phyloP scores from a whole-genome alignment of 2,113 vertebrate genomes.

The Aegotheles bennettii region DNA sequence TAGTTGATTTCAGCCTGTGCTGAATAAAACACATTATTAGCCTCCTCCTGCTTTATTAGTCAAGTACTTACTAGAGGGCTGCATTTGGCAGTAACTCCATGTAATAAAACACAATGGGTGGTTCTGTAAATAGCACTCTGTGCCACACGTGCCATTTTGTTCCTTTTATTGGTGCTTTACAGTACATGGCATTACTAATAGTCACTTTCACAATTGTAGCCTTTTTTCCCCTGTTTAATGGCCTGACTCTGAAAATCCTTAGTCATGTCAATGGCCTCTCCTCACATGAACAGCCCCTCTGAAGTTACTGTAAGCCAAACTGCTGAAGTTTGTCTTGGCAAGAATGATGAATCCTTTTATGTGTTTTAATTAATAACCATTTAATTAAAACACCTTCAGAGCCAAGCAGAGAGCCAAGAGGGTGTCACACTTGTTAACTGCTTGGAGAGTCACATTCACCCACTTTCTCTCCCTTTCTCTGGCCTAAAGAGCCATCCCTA shows the following conservation, averaged over 20 bases:
- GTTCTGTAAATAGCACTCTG: neutral
- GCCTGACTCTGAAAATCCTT: neutral
- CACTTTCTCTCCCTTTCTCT: neutral
- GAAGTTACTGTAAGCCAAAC: neutral
- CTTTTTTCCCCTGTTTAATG: neutral
- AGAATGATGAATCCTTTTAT: neutral
- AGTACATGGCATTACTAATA: neutral
- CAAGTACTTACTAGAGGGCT: neutral
- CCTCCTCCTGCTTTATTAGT: neutral
- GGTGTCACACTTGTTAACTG: neutral
- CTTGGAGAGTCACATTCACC: neutral
- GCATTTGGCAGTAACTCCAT: neutral
- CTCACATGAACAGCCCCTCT: neutral
- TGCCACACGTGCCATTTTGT: neutral
- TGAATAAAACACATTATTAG: neutral
- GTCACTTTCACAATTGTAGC: neutral
- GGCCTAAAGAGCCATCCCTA: neutral
- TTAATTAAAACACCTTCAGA: neutral
- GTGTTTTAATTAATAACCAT: neutral
- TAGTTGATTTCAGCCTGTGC: neutral
- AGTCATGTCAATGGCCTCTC: neutral
- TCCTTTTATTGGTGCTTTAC: neutral
- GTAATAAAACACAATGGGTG: neutral
- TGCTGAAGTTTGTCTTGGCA: neutral
- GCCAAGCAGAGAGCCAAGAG: neutral